A percentile compares a stretch with the other conserved stretches of the same genome.
Evolutionary conservation across 2,797 vertebrate genomes (phyloP).

Genomic region (Anomalospiza imberbis): DNA sequence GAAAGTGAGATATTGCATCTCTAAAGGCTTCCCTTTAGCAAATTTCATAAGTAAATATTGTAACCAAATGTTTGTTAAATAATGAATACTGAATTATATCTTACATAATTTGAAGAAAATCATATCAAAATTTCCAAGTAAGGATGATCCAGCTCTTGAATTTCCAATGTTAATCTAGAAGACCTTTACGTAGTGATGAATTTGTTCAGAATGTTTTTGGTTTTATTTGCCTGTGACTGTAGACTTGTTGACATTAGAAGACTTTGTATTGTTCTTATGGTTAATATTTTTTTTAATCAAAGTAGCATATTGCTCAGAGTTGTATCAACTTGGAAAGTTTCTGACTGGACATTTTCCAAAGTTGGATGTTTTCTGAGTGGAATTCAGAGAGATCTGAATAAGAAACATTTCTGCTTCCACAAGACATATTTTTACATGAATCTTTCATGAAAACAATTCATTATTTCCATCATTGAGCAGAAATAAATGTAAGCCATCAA

Average conservation of each 20-base stretch:
- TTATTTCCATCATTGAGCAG: background rate
- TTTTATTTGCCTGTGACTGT: background rate
- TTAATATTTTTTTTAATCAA: background rate
- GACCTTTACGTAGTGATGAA: background rate
- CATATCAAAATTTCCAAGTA: background rate
- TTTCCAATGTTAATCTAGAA: background rate
- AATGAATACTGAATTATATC: background rate
- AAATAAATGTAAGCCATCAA: background rate
- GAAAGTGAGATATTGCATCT: constrained; percentile 31
- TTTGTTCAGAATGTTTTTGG: background rate
- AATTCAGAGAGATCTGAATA: background rate
- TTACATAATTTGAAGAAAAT: constrained; percentile 23
- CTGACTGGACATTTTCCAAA: background rate
- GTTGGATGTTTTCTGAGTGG: background rate
- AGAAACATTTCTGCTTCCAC: background rate
- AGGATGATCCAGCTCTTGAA: background rate
- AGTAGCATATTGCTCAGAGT: background rate
- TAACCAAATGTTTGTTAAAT: constrained; percentile 57
- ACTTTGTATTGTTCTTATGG: background rate
- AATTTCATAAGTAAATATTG: constrained; percentile 47
- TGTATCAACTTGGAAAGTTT: background rate
- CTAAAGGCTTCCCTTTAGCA: constrained; percentile 27
- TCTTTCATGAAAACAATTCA: background rate
- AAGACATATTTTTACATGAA: background rate
- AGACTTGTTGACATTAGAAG: background rate